Evolutionary conservation across 2,113 vertebrate species (phyloP).

Genomic region (Salminus brasiliensis): DNA sequence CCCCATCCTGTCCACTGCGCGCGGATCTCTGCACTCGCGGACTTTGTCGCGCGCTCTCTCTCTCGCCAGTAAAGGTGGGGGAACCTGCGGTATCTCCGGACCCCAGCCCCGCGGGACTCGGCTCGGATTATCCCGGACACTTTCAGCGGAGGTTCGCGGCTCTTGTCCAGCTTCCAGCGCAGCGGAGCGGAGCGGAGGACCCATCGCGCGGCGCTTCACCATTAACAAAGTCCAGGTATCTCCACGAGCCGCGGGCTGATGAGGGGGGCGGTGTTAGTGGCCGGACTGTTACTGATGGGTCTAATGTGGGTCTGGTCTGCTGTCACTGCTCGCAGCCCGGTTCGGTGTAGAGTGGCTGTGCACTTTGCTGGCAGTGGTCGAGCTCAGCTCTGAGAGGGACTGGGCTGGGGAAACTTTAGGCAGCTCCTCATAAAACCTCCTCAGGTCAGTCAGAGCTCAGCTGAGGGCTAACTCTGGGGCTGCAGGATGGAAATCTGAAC

Average conservation of each 20-base stretch:
- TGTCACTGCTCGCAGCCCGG: no score
- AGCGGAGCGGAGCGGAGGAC: background rate
- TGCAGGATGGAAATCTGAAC: no score
- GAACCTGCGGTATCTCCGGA: constrained; percentile 30
- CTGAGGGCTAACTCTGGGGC: no score
- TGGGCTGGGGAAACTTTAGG: no score
- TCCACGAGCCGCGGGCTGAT: background rate
- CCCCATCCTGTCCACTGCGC: background rate
- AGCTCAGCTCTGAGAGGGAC: no score
- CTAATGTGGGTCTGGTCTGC: no score
- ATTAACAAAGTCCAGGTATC: background rate
- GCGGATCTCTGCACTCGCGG: background rate
- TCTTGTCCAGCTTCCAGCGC: background rate
- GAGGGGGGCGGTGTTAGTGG: no score
- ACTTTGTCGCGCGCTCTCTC: background rate
- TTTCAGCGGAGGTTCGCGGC: background rate
- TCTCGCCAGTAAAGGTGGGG: constrained; percentile 34
- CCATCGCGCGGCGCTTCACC: background rate
- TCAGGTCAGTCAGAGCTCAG: no score
- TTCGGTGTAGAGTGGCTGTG: no score
- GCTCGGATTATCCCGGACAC: background rate
- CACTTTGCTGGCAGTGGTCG: no score
- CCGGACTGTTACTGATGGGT: no score
- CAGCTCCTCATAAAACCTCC: no score
- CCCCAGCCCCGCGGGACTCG: background rate